phyloP scores from a whole-genome alignment of 2,113 vertebrate species.

The Oncorhynchus nerka region DNA sequence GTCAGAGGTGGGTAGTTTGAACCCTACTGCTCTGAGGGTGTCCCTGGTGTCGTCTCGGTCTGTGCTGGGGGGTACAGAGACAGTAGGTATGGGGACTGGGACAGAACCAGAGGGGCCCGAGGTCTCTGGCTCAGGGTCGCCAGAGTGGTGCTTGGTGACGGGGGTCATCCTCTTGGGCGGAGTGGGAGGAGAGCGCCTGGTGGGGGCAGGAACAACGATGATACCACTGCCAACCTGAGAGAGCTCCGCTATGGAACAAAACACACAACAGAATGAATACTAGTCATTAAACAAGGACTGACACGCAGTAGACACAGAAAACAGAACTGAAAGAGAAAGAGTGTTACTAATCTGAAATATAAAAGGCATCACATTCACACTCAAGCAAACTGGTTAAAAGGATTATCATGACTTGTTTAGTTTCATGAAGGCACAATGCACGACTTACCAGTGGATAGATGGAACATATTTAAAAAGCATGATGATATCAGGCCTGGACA shows the following conservation, averaged over 20 bases:
- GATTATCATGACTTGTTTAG: neutral
- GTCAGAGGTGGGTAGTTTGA: conserved; percentile 3
- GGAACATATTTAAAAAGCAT: neutral
- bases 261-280: neutral
- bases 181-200: conserved; percentile 86
- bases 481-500: conserved; percentile 3
- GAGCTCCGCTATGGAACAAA: conserved; percentile 76
- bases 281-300: neutral
- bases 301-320: neutral
- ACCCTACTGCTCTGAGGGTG: neutral
- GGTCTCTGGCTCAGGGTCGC: conserved; percentile 54
- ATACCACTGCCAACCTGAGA: conserved; percentile 70
- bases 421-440: neutral
- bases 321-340: neutral
- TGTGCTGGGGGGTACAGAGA: conserved; percentile 1
- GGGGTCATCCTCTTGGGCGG: conserved; percentile 85
- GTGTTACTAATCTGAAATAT: neutral
- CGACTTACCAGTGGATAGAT: neutral
- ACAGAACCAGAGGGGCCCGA: conserved; percentile 11
- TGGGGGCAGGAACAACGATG: conserved; percentile 56
- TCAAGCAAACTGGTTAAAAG: neutral
- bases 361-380: neutral
- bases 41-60: conserved; percentile 15
- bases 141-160: conserved; percentile 59
- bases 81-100: conserved; percentile 43